These are phyloP conservation scores for Zosterops hypoxanthus DNA, from an alignment of 2,113 vertebrate genomes.

Conservation along the genomic window DNA sequence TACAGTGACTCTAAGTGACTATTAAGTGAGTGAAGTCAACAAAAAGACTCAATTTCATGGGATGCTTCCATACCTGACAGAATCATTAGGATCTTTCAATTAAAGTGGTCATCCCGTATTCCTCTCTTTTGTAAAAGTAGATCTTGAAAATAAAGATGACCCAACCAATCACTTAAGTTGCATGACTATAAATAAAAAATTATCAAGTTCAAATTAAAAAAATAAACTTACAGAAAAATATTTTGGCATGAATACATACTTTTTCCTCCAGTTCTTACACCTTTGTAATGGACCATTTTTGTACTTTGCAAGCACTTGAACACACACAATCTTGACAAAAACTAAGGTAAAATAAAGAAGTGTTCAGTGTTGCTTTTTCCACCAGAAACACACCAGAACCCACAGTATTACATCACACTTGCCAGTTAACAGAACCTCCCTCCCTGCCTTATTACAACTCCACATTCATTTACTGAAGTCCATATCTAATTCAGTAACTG, in stretches of 20 bases:
- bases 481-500: neutral
- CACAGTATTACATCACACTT: neutral
- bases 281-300: neutral
- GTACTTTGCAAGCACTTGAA: neutral
- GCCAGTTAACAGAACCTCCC: neutral
- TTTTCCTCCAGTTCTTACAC: neutral
- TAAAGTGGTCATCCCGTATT: neutral
- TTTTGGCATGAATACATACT: neutral
- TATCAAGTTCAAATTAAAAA: neutral
- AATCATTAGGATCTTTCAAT: neutral
- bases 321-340: neutral
- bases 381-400: neutral
- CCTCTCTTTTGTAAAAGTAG: neutral
- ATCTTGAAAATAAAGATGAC: neutral
- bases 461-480: neutral
- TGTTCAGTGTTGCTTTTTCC: neutral
- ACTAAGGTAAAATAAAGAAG: neutral
- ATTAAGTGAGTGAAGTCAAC: neutral
- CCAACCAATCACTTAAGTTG: neutral
- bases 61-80: neutral
- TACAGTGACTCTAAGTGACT: neutral
- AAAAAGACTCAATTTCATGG: neutral
- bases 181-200: neutral
- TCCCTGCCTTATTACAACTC: no score
- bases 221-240: neutral